Percentiles rank a stretch among this genome's conserved stretches.
Evolutionary conservation across 2,113 vertebrate genomes (phyloP).

Genomic region (Hemichromis elongatus): DNA sequence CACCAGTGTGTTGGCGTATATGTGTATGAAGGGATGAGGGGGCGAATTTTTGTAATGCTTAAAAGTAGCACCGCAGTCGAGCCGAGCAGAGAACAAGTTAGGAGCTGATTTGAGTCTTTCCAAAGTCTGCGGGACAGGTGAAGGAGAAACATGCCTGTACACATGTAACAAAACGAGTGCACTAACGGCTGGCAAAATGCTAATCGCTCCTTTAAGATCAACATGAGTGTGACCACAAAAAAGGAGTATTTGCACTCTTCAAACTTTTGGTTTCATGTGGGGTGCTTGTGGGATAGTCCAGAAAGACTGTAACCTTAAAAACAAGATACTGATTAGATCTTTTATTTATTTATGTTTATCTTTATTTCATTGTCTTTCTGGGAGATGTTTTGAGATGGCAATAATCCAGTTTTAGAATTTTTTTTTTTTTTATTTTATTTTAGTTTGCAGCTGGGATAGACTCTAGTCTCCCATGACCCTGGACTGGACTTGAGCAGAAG

Average conservation of each 20-base stretch:
- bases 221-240: not conserved
- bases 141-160: constrained; percentile 9
- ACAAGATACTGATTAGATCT: not conserved
- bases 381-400: not conserved
- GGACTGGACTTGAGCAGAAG: not conserved
- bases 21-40: not conserved
- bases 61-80: not conserved
- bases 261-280: not conserved
- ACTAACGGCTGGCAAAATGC: not conserved
- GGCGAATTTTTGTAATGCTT: not conserved
- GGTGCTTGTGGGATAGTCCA: not conserved
- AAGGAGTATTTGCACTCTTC: not conserved
- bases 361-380: not conserved
- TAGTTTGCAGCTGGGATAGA: not conserved
- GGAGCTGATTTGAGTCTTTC: constrained; percentile 9
- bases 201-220: constrained; percentile 14
- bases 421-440: rapidly evolving
- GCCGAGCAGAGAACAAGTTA: constrained; percentile 25
- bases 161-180: not conserved
- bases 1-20: not conserved
- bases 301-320: not conserved
- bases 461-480: not conserved
- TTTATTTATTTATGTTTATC: not conserved
- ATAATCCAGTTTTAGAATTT: not conserved
- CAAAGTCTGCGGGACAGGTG: not conserved